Percentiles rank a stretch among this genome's conserved stretches.
Conservation (phyloP, 2,888 invertebrate genomes). For the Cotesia congregata region DNA sequence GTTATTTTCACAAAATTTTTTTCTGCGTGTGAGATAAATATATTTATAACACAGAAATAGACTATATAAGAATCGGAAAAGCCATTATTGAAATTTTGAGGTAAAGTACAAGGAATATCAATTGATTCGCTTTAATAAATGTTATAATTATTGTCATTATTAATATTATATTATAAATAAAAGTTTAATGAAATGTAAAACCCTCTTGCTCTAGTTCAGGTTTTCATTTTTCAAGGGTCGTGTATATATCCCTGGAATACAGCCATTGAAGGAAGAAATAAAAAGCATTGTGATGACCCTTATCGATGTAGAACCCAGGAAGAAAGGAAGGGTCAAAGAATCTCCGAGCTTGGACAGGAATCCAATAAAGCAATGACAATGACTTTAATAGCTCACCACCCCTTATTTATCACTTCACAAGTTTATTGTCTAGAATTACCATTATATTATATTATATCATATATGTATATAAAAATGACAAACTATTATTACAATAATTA, state of each 20-base stretch:
- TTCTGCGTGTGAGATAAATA: too few species aligned
- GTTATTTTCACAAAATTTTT: too few species aligned
- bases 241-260: slow-evolving; percentile 46
- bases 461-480: too few species aligned
- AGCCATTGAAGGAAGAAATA: slow-evolving; percentile 34
- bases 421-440: background rate
- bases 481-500: too few species aligned
- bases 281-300: slow-evolving; percentile 62
- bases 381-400: background rate
- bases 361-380: slow-evolving; percentile 58
- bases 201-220: background rate
- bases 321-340: slow-evolving; percentile 54
- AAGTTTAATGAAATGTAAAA: slow-evolving; percentile 15
- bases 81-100: too few species aligned
- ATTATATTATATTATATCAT: background rate
- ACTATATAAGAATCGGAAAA: too few species aligned
- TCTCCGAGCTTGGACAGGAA: slow-evolving; percentile 54
- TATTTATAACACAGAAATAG: too few species aligned
- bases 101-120: background rate
- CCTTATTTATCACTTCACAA: background rate
- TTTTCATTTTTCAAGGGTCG: slow-evolving; percentile 1
- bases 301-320: slow-evolving; percentile 51
- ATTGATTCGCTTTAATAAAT: background rate
- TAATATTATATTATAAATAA: background rate
- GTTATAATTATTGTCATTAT: background rate